Conservation (phyloP, 1,140 invertebrate genomes). For the Phymastichus coffea region DNA sequence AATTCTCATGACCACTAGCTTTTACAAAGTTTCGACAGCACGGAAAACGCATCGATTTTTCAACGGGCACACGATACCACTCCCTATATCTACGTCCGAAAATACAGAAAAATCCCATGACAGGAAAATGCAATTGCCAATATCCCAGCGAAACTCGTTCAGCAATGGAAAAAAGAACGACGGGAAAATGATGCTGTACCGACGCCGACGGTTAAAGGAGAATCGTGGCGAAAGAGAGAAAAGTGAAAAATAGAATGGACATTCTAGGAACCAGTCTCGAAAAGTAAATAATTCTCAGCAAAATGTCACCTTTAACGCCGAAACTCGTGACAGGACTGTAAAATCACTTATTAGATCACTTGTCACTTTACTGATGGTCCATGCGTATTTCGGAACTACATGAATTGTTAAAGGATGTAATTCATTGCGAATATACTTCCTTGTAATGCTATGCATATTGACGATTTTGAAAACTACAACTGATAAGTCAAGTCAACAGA, state of each 20-base stretch:
- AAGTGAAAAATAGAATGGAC: neutral
- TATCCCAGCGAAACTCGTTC: constrained; percentile 8
- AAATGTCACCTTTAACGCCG: constrained; percentile 6
- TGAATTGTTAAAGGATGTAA: too few species aligned
- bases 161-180: neutral
- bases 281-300: constrained; percentile 22
- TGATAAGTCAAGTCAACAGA: too few species aligned
- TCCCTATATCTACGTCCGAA: neutral
- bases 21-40: neutral
- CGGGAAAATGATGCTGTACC: neutral
- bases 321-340: constrained; percentile 14
- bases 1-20: neutral
- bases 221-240: neutral
- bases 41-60: constrained; percentile 19
- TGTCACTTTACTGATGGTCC: too few species aligned
- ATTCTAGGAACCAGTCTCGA: neutral
- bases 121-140: constrained; percentile 27
- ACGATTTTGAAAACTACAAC: too few species aligned
- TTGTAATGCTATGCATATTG: too few species aligned
- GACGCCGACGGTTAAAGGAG: neutral
- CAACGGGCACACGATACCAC: neutral
- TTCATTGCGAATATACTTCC: too few species aligned
- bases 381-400: too few species aligned
- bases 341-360: too few species aligned
- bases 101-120: constrained; percentile 24